Evolutionary conservation across 2,888 invertebrate genomes (phyloP).

Genomic region (Carterocephalus palaemon): DNA sequence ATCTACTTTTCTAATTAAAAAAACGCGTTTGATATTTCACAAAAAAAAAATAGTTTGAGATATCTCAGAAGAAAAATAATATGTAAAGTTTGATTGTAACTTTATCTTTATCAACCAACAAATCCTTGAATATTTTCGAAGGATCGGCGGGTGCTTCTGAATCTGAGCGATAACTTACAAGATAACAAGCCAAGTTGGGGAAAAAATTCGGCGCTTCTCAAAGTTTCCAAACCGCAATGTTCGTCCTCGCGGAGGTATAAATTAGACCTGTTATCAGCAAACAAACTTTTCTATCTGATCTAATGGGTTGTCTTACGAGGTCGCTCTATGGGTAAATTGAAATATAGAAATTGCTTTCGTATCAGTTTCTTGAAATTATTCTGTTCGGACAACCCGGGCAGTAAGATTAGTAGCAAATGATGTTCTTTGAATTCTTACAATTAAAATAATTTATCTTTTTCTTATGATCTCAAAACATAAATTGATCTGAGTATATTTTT

Average conservation of each 20-base stretch:
- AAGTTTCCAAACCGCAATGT: conserved; percentile 45
- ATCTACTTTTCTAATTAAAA: no score
- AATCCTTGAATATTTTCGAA: not conserved
- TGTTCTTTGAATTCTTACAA: no score
- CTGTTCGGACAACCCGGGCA: no score
- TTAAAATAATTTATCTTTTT: no score
- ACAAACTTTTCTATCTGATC: conserved; percentile 51
- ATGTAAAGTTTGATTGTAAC: not conserved
- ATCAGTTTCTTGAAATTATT: not conserved
- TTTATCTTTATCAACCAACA: conserved; percentile 3
- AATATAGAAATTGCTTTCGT: conserved; percentile 32
- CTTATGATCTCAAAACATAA: no score
- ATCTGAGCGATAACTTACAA: conserved; percentile 28
- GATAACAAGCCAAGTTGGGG: conserved; percentile 35
- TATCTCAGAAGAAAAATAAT: no score
- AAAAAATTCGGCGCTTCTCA: conserved; percentile 41
- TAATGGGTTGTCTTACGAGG: conserved; percentile 51
- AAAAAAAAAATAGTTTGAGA: no score
- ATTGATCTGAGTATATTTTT: no score
- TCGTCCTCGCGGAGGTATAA: conserved; percentile 49
- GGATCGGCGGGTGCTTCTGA: conserved; percentile 8
- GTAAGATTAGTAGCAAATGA: no score
- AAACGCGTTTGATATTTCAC: no score
- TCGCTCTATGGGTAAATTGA: conserved; percentile 52
- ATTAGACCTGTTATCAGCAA: conserved; percentile 61